phyloP scores from a whole-genome alignment of 2,797 vertebrate species.

The Oophaga sylvatica region DNA sequence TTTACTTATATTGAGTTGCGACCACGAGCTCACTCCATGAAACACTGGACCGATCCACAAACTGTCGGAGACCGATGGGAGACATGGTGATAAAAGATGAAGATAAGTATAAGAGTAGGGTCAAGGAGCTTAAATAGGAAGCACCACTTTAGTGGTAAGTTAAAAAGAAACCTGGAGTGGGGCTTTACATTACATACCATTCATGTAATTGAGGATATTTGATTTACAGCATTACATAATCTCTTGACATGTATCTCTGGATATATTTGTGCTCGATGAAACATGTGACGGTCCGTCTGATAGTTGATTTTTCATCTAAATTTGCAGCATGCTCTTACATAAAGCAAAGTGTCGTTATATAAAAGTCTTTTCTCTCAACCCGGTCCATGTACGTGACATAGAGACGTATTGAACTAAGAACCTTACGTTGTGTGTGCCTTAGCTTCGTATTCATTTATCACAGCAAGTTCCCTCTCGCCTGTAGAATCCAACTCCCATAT shows the following conservation, averaged over 20 bases:
- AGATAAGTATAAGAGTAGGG: too few species aligned
- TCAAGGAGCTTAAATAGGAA: too few species aligned
- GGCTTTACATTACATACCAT: too few species aligned
- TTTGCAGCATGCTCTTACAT: background rate
- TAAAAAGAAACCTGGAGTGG: too few species aligned
- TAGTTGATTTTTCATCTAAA: background rate
- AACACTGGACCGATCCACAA: too few species aligned
- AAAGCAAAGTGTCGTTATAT: background rate
- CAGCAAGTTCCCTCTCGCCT: background rate
- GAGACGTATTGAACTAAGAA: background rate
- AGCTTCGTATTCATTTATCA: conserved; percentile 30
- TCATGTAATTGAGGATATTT: background rate
- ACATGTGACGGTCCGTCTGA: background rate
- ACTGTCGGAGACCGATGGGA: too few species aligned
- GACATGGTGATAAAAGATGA: too few species aligned
- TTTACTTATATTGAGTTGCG: too few species aligned
- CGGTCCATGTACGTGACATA: background rate
- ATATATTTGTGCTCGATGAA: background rate
- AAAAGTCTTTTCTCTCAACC: background rate
- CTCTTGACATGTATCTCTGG: background rate
- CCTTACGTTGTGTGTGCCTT: background rate
- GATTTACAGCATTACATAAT: background rate
- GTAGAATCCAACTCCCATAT: conserved; percentile 20
- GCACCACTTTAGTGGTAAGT: too few species aligned
- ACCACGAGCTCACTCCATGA: too few species aligned